These are phyloP conservation scores for Anagrus nilaparvatae DNA, from an alignment of 1,140 invertebrate species.

Conservation along the genomic window DNA sequence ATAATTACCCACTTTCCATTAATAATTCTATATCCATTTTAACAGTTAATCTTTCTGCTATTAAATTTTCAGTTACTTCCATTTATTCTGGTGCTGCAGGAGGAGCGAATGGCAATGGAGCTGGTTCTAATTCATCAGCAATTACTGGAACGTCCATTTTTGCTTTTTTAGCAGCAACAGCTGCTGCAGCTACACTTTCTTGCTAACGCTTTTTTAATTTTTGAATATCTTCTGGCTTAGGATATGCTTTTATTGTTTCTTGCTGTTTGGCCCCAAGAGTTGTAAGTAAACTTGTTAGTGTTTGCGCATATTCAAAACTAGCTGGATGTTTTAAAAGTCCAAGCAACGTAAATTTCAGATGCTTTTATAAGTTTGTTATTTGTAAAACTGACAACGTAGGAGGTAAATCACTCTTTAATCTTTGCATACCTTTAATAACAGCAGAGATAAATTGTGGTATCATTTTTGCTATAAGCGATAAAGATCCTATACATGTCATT, in stretches of 20 bases:
- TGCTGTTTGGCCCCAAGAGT: slow-evolving; percentile 81
- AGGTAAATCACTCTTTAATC: slow-evolving; percentile 72
- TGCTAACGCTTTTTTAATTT: slow-evolving; percentile 41
- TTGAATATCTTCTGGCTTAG: slow-evolving; percentile 48
- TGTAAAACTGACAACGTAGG: slow-evolving; percentile 91
- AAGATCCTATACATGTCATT: slow-evolving; percentile 89
- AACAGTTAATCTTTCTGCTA: slow-evolving; percentile 56
- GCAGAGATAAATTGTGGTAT: slow-evolving; percentile 77
- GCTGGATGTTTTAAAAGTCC: slow-evolving; percentile 78
- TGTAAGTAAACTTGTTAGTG: slow-evolving; percentile 73
- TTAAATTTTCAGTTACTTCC: slow-evolving; percentile 45
- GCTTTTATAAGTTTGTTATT: slow-evolving; percentile 87
- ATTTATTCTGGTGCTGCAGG: slow-evolving; percentile 33
- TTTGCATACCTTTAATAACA: slow-evolving; percentile 66
- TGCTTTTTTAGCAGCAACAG: slow-evolving; percentile 25
- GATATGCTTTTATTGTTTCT: slow-evolving; percentile 66
- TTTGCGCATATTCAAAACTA: slow-evolving; percentile 64
- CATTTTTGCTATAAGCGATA: slow-evolving; percentile 81
- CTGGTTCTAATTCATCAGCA: no score
- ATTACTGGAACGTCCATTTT: slow-evolving; percentile 30
- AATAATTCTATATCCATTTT: slow-evolving; percentile 62
- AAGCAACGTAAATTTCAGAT: slow-evolving; percentile 83
- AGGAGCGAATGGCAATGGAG: slow-evolving; percentile 17
- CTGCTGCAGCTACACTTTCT: slow-evolving; percentile 30
- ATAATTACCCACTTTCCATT: slow-evolving; percentile 56